A percentile compares a stretch with the other conserved stretches of the same genome.
Evolutionary conservation across 1,140 invertebrate genomes (phyloP).

Genomic region (Drosophila elegans): DNA sequence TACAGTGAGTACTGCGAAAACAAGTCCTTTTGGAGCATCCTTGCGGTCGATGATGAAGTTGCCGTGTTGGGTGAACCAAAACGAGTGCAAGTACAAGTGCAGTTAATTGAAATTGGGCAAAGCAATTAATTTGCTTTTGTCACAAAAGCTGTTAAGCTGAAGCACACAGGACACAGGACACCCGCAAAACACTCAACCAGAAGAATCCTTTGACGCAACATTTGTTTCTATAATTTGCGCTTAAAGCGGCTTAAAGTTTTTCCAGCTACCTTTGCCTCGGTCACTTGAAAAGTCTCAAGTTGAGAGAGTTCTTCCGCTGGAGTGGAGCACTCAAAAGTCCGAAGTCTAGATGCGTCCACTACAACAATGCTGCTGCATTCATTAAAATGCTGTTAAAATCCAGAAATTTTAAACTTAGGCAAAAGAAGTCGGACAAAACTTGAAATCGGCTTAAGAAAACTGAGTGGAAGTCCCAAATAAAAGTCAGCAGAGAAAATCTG

Average conservation of each 20-base stretch:
- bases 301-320: conserved; percentile 40
- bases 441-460: conserved; percentile 78
- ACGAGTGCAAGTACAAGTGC: conserved; percentile 24
- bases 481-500: conserved; percentile 40
- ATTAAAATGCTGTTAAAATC: conserved; percentile 60
- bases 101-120: conserved; percentile 80
- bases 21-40: conserved; percentile 54
- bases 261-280: background rate
- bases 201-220: conserved; percentile 50
- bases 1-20: conserved; percentile 48
- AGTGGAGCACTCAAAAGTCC: conserved; percentile 40
- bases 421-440: conserved; percentile 47
- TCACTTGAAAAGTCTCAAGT: conserved; percentile 46
- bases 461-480: conserved; percentile 35
- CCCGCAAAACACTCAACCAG: conserved; percentile 41
- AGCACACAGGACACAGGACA: conserved; percentile 19
- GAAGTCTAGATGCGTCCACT: conserved; percentile 42
- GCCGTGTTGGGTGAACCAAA: conserved; percentile 26
- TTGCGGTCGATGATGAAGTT: conserved; percentile 70
- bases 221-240: conserved; percentile 71
- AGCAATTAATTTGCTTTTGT: conserved; percentile 82
- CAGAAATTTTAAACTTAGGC: conserved; percentile 45
- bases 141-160: conserved; percentile 75
- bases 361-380: conserved; percentile 68
- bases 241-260: conserved; percentile 56